Base-by-base conservation (phyloP, 2,113 vertebrate species). In the Trochalopteron elliotii region DNA sequence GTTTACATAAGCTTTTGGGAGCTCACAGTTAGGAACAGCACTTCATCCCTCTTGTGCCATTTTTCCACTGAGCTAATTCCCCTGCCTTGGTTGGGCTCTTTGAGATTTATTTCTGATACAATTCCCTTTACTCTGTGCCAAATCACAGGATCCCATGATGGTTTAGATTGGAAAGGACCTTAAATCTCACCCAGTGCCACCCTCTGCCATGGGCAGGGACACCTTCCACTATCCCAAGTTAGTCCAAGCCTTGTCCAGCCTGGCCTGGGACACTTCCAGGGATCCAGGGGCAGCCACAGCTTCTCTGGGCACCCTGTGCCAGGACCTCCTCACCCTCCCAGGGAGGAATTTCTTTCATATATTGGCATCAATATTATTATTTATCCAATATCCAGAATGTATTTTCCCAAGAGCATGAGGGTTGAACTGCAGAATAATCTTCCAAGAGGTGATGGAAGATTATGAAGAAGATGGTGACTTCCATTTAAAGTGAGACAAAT, bases 1-100 rank as follows among this genome's bases (percentile, higher is more conserved):
- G 83, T 96, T 96, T 92, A 33, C 59, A 53, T 68, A 42, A 87
- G 79, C 71, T 78, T 75, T 78, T 75, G 37, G 70, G 79, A 87
- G 56, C 85, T 92, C 72, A 50, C 50, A 6, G 69, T 80, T 76
- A 83, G 81, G 78, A 90, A 2, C 45, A 65, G 83, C 57, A 8
- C 77, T 92, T 92, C 4, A 9, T 90, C 72, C 80, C 25, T 37
- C 70, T 61, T 79, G 28, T 83, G 72, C 82, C 64, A 17, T 93
- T 95, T 97, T 94, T 49, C 85, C 82, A 30, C 60, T 60, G 79
- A 23, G 85, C 16, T 52, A 52, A 78, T 86, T 80, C 71, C 70
- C 17, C 49, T 61, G 70, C 65, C 77, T 55, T 44, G 10, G 21
- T 45, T 37, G 44, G 50, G 57, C 89, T 91, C 68, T 27, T 25